Evolutionary conservation across 1,140 invertebrate species (phyloP).

Genomic region (Hycleus phaleratus): DNA sequence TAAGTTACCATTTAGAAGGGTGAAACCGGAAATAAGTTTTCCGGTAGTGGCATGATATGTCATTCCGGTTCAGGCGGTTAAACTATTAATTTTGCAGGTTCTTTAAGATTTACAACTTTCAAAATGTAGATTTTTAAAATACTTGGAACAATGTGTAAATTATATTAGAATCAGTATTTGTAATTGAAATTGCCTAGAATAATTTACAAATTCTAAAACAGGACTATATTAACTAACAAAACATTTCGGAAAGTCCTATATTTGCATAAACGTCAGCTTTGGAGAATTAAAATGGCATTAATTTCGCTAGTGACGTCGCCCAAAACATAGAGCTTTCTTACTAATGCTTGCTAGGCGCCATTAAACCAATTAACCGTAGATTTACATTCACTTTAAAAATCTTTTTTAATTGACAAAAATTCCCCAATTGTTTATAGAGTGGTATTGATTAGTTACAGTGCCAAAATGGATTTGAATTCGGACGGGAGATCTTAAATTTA

Average conservation of each 20-base stretch:
- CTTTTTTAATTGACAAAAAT: not conserved
- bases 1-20: constrained; percentile 12
- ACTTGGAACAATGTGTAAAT: no score
- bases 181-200: constrained; percentile 14
- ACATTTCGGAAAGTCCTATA: constrained; percentile 10
- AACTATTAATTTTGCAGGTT: constrained; percentile 3
- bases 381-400: constrained; percentile 6
- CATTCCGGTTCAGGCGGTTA: constrained; percentile 16
- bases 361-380: constrained; percentile 8
- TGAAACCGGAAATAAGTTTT: constrained; percentile 19
- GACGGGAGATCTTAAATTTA: no score
- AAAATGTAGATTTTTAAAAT: no score
- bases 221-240: constrained; percentile 12
- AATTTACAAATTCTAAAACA: constrained; percentile 16
- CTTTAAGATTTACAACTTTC: no score
- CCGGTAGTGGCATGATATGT: constrained; percentile 16
- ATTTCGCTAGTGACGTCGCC: constrained; percentile 11
- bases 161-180: constrained; percentile 8
- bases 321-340: constrained; percentile 1
- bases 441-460: no score
- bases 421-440: no score
- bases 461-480: no score
- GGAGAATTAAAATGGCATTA: constrained; percentile 15
- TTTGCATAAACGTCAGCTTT: constrained; percentile 15
- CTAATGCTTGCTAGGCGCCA: constrained; percentile 1